Percentiles rank a stretch among this genome's conserved stretches.
These are phyloP conservation scores for Anhinga rufa DNA, from an alignment of 2,113 vertebrate species.

Conservation along the genomic window DNA sequence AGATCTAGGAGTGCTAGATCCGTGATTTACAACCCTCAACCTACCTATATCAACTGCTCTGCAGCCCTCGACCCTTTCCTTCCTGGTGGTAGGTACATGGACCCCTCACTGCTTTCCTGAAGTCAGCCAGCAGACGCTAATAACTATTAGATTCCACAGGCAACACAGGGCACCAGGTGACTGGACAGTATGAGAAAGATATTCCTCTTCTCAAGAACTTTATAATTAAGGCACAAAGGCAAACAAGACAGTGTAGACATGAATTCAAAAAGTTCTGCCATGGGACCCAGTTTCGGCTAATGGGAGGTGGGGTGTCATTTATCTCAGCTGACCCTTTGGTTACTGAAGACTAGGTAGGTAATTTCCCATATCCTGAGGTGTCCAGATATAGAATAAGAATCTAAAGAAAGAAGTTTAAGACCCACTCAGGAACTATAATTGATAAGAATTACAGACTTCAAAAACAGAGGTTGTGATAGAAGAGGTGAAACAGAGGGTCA, in stretches of 20 bases:
- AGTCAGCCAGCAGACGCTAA: not conserved
- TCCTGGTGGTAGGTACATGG: not conserved
- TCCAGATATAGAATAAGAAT: not conserved
- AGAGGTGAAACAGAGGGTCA: not conserved
- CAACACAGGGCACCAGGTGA: not conserved
- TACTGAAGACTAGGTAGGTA: not conserved
- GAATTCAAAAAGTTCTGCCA: not conserved
- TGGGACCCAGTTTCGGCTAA: not conserved
- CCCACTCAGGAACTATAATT: not conserved
- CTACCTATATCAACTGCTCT: not conserved
- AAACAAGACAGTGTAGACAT: fast-evolving
- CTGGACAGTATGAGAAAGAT: not conserved
- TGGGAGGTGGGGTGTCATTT: not conserved
- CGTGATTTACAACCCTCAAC: not conserved
- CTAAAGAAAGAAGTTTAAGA: not conserved
- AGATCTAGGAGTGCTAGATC: not conserved
- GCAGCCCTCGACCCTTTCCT: not conserved
- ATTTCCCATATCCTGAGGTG: not conserved
- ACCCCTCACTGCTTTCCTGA: not conserved
- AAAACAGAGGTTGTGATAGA: not conserved
- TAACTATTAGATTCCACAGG: not conserved
- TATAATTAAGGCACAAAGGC: not conserved
- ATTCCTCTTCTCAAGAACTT: not conserved
- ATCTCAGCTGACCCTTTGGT: not conserved
- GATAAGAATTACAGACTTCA: not conserved